phyloP scores from a whole-genome alignment of 2,113 vertebrate species.

The Halichoerus grypus region DNA sequence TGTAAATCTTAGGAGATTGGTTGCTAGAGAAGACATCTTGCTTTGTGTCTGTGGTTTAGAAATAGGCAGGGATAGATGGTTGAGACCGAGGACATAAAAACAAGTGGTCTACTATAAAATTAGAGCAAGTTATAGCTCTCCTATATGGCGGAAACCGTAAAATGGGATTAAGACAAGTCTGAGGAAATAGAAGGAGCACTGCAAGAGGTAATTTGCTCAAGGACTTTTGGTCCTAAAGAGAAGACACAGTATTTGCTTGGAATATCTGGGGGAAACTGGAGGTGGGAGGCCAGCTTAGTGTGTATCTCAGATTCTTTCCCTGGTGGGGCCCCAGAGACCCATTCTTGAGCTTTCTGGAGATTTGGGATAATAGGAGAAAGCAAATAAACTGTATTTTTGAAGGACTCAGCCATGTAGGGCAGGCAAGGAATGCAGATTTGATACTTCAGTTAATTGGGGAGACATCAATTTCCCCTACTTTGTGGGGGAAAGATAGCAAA shows the following conservation, averaged over 20 bases:
- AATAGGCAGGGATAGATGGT: background rate
- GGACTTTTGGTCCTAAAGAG: background rate
- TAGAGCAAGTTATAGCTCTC: background rate
- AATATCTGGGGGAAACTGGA: background rate
- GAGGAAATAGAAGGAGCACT: background rate
- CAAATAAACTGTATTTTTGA: background rate
- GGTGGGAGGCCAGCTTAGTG: background rate
- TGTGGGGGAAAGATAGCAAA: background rate
- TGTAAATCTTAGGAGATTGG: background rate
- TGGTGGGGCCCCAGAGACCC: background rate
- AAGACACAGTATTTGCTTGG: background rate
- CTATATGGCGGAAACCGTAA: background rate
- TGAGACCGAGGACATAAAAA: background rate
- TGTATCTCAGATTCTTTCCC: background rate
- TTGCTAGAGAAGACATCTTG: background rate
- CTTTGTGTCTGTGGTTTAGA: slow-evolving; percentile 39
- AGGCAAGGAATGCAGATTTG: background rate
- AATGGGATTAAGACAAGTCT: background rate
- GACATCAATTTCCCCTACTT: background rate
- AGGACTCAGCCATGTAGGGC: background rate
- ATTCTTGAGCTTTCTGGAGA: background rate
- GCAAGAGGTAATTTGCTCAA: background rate
- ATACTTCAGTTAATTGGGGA: background rate
- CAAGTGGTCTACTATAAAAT: background rate
- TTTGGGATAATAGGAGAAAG: background rate